Conservation (phyloP, 1,140 invertebrate species). For the Drosophila pseudoobscura region DNA sequence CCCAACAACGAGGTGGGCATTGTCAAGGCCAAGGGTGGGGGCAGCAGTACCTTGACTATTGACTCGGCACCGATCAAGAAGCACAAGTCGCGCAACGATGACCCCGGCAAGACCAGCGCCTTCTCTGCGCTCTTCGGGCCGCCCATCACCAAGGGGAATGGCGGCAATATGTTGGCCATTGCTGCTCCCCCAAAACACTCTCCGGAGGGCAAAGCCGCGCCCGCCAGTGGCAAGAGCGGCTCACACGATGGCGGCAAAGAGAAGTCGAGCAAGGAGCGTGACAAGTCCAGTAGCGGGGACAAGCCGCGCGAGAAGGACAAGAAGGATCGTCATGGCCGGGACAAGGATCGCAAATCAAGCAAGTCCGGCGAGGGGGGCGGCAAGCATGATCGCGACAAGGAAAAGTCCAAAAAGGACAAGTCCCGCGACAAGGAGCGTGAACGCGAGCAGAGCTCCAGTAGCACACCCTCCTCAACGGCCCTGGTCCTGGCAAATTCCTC, state of each 20-base stretch:
- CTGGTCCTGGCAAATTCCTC: background rate
- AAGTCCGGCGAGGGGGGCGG: slow-evolving; percentile 84
- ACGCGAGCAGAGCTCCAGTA: slow-evolving; percentile 85
- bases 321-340: slow-evolving; percentile 87
- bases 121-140: slow-evolving; percentile 92
- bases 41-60: slow-evolving; percentile 18
- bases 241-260: slow-evolving; percentile 56
- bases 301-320: slow-evolving; percentile 85
- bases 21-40: slow-evolving; percentile 88
- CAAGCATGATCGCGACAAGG: slow-evolving; percentile 86
- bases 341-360: slow-evolving; percentile 83
- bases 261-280: slow-evolving; percentile 71
- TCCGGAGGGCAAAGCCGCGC: slow-evolving; percentile 74
- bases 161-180: slow-evolving; percentile 6
- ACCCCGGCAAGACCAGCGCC: slow-evolving; percentile 85
- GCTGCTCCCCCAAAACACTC: slow-evolving; percentile 81
- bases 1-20: slow-evolving; percentile 61
- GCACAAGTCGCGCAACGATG: slow-evolving; percentile 86
- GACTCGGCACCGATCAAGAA: slow-evolving; percentile 85
- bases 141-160: slow-evolving; percentile 88
- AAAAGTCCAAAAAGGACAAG: slow-evolving; percentile 87
- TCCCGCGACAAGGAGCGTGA: slow-evolving; percentile 85
- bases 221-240: slow-evolving; percentile 33
- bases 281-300: slow-evolving; percentile 67
- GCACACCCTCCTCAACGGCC: slow-evolving; percentile 10